Evolutionary conservation across 2,888 invertebrate genomes (phyloP).

Genomic region (Drosophila recens): DNA sequence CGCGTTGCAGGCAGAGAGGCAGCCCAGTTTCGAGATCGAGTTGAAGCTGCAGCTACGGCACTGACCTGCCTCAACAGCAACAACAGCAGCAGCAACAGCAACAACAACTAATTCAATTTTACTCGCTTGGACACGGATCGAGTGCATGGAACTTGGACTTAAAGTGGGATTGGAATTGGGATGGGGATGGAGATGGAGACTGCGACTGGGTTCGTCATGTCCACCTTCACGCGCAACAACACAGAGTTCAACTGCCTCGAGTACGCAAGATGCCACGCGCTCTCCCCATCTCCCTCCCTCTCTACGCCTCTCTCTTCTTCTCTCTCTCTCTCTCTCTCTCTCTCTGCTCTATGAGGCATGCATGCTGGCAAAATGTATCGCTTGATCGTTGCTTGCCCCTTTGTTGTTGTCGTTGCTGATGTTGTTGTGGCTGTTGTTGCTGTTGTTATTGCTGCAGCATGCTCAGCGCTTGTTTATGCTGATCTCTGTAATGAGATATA

Average conservation of each 20-base stretch:
- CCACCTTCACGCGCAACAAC: conserved; percentile 72
- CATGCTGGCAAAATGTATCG: conserved; percentile 67
- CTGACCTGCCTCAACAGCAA: conserved; percentile 62
- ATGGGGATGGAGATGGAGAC: not conserved
- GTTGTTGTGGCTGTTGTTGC: conserved; percentile 46
- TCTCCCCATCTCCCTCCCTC: conserved; percentile 23
- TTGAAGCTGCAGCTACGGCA: conserved; percentile 35
- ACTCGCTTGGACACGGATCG: conserved; percentile 53
- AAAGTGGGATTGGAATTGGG: not conserved
- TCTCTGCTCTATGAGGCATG: conserved; percentile 62
- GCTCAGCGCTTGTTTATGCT: conserved; percentile 77
- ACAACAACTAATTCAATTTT: conserved; percentile 70
- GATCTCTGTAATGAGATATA: conserved; percentile 81
- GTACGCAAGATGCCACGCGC: conserved; percentile 62
- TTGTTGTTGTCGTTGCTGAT: conserved; percentile 23
- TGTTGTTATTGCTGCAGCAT: conserved; percentile 59
- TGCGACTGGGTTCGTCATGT: conserved; percentile 60
- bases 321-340: conserved; percentile 27
- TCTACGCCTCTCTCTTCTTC: conserved; percentile 14
- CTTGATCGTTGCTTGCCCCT: conserved; percentile 65
- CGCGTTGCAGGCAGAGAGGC: conserved; percentile 43
- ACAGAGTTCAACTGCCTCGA: conserved; percentile 72
- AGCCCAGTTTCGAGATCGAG: conserved; percentile 37
- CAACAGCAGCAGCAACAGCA: conserved; percentile 26
- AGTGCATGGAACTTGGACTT: conserved; percentile 4